Evolutionary conservation across 2,888 invertebrate genomes (phyloP), one percentile per base, ranked within the genome.

Genomic region (Empis livida): DNA sequence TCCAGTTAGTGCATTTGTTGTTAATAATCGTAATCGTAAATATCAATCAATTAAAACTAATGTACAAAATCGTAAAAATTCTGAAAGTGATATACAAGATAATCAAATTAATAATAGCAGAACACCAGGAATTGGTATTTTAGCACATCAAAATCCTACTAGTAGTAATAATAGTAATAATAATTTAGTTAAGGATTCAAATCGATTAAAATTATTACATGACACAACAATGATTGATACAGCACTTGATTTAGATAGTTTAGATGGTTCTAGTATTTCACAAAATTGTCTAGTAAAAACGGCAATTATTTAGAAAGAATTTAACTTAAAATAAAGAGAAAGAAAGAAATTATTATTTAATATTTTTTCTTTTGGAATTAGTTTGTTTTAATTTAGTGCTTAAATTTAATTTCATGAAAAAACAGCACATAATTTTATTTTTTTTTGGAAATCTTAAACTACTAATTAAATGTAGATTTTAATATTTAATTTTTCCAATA

Each of bases 171-270:
- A 43, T 43, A n/a, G 32, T 41, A 41, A 43, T 39, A 38, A 14
- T 23, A 48, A 35, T 35, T 31, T 44, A 41, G 38, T 45, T 38
- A 57, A 56, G 60, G 51, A 59, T 61, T 56, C 70, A 60, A 84
- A 83, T 65, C 77, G 84, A 53, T 73, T 88, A 65, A 78, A 83
- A 57, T 73, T 87, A 59, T 74, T 88, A 60, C 87, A 86, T 65
- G 87, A 89, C 72, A 88, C 88, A 49, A 89, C 89, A 45, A 89
- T 89, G 89, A 89, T 90, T 61, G 88, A 89, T 69, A 88, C 89
- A 48, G 89, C 89, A 48, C 74, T 90, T 55, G 90, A 90, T 74
- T 76, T 90, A 61, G 90, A 90, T 71, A 88, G 88, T 57, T 73
- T 89, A 56, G 88, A 88, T 61, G 83, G 82, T 54, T 78, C 81